Base-by-base conservation (phyloP, 2,888 invertebrate species). In the Luperina nickerlii region DNA sequence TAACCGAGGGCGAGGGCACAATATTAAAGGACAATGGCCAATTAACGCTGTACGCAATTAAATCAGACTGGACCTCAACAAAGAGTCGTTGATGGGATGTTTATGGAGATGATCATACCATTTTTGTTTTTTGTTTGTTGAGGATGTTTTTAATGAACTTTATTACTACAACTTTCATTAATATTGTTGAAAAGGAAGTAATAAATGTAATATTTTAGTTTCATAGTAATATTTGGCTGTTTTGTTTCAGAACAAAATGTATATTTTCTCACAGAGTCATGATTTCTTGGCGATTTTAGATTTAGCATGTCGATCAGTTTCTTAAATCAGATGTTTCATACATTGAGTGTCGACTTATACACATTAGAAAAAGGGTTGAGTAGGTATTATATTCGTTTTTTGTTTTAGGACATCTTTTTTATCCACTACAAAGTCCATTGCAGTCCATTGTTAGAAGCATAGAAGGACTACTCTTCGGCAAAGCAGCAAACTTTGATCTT, bases 1-100 rank as follows among this genome's bases (percentile, higher is more conserved):
- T 89, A 90, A 89, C 87, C 70, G 74, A 67, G 79, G 84, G 87
- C 80, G 84, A 90, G 90, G 90, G 90, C 92, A 89, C 89, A 87
- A 90, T 92, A 92, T 91, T 90, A 88, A 89, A 76, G 91, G 91
- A 93, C 93, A 93, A 93, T 93, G 87, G 93, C 92, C 93, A 93
- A 93, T 93, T 93, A 93, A 93, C 92, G 93, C 90, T 89, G 91
- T 86, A 89, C 92, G 91, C 93, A 93, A 93, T 93, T 93, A 93
- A 93, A 93, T 93, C 93, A 92, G 91, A 81, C 89, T 87, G 90
- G 83, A 90, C 90, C 90, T 90, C 84, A 85, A 89, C 91, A 90
- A 87, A 86, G 87, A 80, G 81, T 88, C 74, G 85, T 83, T 88
- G 86, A 83, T 82, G 84, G 81, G 81, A 78, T 63, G 72, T 77